These are phyloP conservation scores for Tetramorium bicarinatum DNA, from an alignment of 2,888 invertebrate genomes.

Conservation along the genomic window DNA sequence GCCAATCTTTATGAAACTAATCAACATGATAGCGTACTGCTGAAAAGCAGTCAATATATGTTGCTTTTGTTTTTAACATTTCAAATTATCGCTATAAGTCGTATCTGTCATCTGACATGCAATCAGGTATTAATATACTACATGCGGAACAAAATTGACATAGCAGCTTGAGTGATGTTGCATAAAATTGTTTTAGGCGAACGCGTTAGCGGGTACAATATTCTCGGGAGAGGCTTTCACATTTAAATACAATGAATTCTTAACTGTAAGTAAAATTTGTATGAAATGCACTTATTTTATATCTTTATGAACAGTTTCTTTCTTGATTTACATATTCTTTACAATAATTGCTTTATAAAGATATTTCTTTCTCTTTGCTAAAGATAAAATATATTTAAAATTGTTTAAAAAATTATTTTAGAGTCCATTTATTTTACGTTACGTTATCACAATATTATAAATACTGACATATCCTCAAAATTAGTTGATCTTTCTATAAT, in stretches of 20 bases:
- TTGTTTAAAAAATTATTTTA: too few relatives aligned
- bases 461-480: too few relatives aligned
- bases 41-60: background rate
- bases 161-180: background rate
- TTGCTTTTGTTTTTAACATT: background rate
- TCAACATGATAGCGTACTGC: background rate
- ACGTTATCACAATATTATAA: too few relatives aligned
- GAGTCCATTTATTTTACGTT: too few relatives aligned
- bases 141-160: background rate
- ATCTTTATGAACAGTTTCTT: too few relatives aligned
- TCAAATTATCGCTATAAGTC: slow-evolving; percentile 25
- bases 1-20: background rate
- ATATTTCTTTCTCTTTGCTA: too few relatives aligned
- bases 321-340: too few relatives aligned
- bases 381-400: too few relatives aligned
- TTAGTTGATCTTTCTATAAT: too few relatives aligned
- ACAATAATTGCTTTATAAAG: too few relatives aligned
- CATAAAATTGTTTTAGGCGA: slow-evolving; percentile 36
- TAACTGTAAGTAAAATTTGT: slow-evolving; percentile 23
- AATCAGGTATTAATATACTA: slow-evolving; percentile 19
- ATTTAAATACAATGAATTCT: background rate
- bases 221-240: background rate
- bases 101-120: slow-evolving; percentile 31
- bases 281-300: background rate
- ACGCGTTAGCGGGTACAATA: background rate